Conservation (phyloP, 2,888 invertebrate species). For the Callinectes sapidus region DNA sequence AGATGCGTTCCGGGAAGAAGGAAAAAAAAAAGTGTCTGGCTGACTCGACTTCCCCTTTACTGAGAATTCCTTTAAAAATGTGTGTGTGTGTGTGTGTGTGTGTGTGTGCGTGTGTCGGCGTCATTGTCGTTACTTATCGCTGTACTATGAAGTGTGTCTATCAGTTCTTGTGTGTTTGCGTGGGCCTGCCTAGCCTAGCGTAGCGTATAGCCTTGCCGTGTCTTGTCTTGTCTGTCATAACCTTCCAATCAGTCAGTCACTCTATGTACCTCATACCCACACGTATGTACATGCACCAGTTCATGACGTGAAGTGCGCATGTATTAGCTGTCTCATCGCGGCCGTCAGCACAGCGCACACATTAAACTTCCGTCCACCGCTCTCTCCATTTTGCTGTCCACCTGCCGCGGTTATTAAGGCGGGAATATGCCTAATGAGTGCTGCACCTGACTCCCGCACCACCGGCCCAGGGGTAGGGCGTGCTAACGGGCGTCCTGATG, state of each 20-base stretch:
- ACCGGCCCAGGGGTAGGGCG: neutral
- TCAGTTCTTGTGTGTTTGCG: neutral
- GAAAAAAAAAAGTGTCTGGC: neutral
- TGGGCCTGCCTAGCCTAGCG: too few species aligned
- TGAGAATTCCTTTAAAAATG: neutral
- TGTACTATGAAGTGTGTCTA: neutral
- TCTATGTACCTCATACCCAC: neutral
- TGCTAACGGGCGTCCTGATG: conserved; percentile 7
- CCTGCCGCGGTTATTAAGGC: neutral
- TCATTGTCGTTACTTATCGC: neutral
- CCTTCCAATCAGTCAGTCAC: neutral
- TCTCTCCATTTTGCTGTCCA: neutral
- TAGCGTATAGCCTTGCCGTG: too few species aligned
- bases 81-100: neutral
- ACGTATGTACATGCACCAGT: neutral
- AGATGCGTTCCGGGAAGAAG: neutral
- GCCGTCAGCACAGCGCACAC: neutral
- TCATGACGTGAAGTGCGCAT: neutral
- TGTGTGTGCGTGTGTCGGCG: conserved; percentile 6
- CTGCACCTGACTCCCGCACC: conserved; percentile 6
- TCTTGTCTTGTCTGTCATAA: neutral
- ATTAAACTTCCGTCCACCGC: neutral
- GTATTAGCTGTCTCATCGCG: neutral
- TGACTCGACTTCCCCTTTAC: neutral
- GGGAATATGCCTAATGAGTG: neutral